These are phyloP conservation scores for Proisotoma minuta DNA, from an alignment of 2,888 invertebrate species.

Conservation along the genomic window DNA sequence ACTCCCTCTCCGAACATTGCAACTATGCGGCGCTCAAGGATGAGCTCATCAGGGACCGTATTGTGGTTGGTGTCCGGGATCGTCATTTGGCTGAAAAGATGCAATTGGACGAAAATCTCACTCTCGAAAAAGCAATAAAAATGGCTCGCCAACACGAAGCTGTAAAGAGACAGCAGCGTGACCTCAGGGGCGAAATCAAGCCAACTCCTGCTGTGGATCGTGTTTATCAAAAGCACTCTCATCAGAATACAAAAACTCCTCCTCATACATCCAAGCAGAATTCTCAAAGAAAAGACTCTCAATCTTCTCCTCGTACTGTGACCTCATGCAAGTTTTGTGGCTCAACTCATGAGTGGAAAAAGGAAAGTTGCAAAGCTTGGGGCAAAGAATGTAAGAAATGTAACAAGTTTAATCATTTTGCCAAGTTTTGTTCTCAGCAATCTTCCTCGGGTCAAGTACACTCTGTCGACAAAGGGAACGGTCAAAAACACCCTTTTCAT, in stretches of 20 bases:
- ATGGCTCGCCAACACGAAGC: slow-evolving; percentile 22
- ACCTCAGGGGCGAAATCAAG: slow-evolving; percentile 20
- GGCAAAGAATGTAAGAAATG: slow-evolving; percentile 22
- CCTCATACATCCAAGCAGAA: background rate
- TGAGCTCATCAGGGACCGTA: slow-evolving; percentile 38
- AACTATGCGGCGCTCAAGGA: slow-evolving; percentile 28
- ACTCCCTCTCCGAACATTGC: slow-evolving; percentile 30
- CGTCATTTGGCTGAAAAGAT: slow-evolving; percentile 30
- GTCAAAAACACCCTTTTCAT: background rate
- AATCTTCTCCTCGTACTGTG: background rate
- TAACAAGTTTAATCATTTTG: slow-evolving; percentile 21
- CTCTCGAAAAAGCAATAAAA: slow-evolving; percentile 18
- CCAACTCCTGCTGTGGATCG: slow-evolving; percentile 38
- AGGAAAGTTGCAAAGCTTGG: slow-evolving; percentile 21
- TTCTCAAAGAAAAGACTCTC: background rate
- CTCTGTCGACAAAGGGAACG: background rate
- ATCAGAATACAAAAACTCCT: background rate
- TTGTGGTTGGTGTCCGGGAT: slow-evolving; percentile 36
- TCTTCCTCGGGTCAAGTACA: background rate
- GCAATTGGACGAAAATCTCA: slow-evolving; percentile 24
- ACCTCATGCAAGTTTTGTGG: slow-evolving; percentile 5
- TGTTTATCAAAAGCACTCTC: background rate
- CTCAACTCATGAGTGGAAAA: background rate
- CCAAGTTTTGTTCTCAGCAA: slow-evolving; percentile 6
- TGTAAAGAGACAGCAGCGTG: slow-evolving; percentile 16